These are phyloP conservation scores for Coleophora deauratella DNA, from an alignment of 2,888 invertebrate species.

Conservation along the genomic window DNA sequence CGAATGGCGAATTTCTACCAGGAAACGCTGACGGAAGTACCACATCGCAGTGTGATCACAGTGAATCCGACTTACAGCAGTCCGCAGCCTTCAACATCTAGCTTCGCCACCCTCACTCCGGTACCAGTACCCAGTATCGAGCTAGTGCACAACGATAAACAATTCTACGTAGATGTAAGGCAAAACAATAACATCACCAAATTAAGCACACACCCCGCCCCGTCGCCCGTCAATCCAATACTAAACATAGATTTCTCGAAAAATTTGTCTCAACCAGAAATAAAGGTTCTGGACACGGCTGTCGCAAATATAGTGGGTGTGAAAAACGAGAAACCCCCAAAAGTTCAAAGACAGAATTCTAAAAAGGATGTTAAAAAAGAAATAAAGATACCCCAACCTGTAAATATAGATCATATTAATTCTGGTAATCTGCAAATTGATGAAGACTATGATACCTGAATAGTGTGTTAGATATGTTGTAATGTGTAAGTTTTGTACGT, in stretches of 20 bases:
- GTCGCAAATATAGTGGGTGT: constrained; percentile 32
- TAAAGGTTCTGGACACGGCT: constrained; percentile 48
- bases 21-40: constrained; percentile 45
- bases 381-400: constrained; percentile 22
- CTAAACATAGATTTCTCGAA: constrained; percentile 63
- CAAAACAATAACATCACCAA: constrained; percentile 18
- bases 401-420: constrained; percentile 52
- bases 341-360: constrained; percentile 43
- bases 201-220: constrained; percentile 18
- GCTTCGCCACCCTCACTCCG: constrained; percentile 32
- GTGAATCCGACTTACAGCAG: constrained; percentile 52
- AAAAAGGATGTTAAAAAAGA: constrained; percentile 42
- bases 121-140: constrained; percentile 34
- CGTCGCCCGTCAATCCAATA: constrained; percentile 46
- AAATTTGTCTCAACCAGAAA: constrained; percentile 50
- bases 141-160: constrained; percentile 29
- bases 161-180: constrained; percentile 24
- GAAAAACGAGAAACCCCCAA: constrained; percentile 28
- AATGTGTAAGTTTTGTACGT: too few species aligned
- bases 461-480: constrained; percentile 8
- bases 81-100: constrained; percentile 59
- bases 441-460: constrained; percentile 72
- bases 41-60: constrained; percentile 48
- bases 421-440: constrained; percentile 63
- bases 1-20: constrained; percentile 61